Conservation (phyloP, 1,140 invertebrate species). For the Babylonia areolata region DNA sequence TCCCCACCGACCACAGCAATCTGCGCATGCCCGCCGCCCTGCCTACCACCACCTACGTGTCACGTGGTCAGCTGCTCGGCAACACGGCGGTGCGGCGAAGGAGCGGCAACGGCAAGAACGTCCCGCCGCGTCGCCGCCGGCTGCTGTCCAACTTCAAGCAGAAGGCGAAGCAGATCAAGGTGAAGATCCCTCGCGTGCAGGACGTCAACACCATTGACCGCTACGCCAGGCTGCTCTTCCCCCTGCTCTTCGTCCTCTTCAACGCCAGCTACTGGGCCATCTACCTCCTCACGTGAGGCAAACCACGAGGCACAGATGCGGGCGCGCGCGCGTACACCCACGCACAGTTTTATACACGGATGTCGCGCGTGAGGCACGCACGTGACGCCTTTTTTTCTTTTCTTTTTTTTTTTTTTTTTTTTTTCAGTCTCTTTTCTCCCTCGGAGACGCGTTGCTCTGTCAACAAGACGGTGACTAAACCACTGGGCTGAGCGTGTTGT, state of each 20-base stretch:
- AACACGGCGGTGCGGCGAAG: conserved; percentile 55
- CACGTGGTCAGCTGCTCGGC: conserved; percentile 49
- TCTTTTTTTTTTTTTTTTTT: no score
- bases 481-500: no score
- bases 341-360: neutral
- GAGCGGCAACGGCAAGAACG: conserved; percentile 49
- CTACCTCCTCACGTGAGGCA: conserved; percentile 79
- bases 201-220: conserved; percentile 99
- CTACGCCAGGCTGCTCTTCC: conserved; percentile 95
- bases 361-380: neutral
- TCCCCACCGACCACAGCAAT: conserved; percentile 53
- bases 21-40: conserved; percentile 63
- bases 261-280: conserved; percentile 97
- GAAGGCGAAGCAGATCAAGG: conserved; percentile 67
- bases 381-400: no score
- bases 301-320: no score
- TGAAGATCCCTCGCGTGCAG: conserved; percentile 90
- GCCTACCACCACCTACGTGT: conserved; percentile 56
- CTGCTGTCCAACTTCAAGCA: conserved; percentile 70
- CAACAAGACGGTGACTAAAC: no score
- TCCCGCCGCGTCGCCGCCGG: conserved; percentile 54
- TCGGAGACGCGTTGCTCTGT: no score
- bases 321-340: no score
- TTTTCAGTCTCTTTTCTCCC: neutral
- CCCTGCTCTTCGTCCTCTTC: conserved; percentile 94